Evolutionary conservation across 2,113 vertebrate genomes (phyloP), one percentile per base, ranked within the genome.

Genomic region (Paramisgurnus dabryanus): DNA sequence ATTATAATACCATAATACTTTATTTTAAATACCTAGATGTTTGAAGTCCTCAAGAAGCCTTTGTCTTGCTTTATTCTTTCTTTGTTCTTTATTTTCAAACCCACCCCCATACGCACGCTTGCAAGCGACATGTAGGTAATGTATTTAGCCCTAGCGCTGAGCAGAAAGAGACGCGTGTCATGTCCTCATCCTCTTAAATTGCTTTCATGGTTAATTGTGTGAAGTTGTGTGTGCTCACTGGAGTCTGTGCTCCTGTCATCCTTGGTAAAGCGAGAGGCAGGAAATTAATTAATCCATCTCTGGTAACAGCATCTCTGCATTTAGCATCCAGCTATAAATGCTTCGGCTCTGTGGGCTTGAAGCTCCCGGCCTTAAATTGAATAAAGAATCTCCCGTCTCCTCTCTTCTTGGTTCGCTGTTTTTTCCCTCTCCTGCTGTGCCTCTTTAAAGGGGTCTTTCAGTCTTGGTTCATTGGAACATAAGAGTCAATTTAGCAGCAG

Each of bases 351-450:
- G 60, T 73, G 27, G 53, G 34, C 58, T 45, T 45, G 43, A 64
- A 64, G 60, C 18, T 45, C 64, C 49, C 60, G 15, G 58, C 43
- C 41, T 64, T 47, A 75, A 75, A 75, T 75, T 75, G 4, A 86
- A 88, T 88, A 85, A 84, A 82, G 60, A 87, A 89, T 92, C 88
- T 90, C n/a, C 87, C 45, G 84, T 82, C 65, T 87, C 80, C 87
- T 82, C 27, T 78, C 50, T 67, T 68, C 60, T 45, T 17, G 5
- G 55, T 58, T 11, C 49, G 12, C 11, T 10, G 5, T 53, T 18
- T 8, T n/a, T n/a, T 58, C n/a, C 3, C 17, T 58, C 41, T 50
- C 87, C 13, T 7, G 85, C 86, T 82, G 84, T 88, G 83, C 86
- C 84, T 76, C 84, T 86, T 85, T 84, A 80, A 85, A 80, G 71